Evolutionary conservation across 1,140 invertebrate genomes (phyloP).

Genomic region (Bombus affinis): DNA sequence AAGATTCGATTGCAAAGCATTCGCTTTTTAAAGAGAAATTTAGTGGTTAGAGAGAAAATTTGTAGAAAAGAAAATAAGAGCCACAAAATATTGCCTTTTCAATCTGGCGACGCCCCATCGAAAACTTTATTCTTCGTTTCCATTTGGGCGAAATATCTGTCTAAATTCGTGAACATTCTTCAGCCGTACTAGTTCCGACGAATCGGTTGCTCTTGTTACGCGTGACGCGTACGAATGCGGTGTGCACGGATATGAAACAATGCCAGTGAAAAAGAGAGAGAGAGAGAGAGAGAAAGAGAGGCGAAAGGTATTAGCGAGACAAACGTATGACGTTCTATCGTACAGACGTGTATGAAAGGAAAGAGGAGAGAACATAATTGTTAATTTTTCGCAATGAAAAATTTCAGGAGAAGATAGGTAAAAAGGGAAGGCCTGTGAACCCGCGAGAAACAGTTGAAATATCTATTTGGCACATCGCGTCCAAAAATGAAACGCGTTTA

Average conservation of each 20-base stretch:
- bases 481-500: conserved; percentile 10
- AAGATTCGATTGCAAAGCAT: conserved; percentile 45
- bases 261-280: too few species aligned
- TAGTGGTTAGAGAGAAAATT: background rate
- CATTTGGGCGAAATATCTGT: background rate
- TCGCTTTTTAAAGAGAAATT: conserved; percentile 18
- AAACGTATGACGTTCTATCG: conserved; percentile 8
- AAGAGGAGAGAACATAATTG: background rate
- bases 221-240: background rate
- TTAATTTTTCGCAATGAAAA: background rate
- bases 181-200: conserved; percentile 32
- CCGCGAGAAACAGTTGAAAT: conserved; percentile 18
- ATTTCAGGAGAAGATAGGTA: too few species aligned
- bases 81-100: conserved; percentile 25
- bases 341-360: background rate
- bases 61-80: background rate
- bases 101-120: conserved; percentile 12
- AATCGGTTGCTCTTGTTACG: conserved; percentile 36
- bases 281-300: background rate
- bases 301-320: too few species aligned
- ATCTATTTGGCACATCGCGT: conserved; percentile 21
- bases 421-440: background rate
- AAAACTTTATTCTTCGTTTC: background rate
- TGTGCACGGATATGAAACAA: background rate
- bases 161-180: conserved; percentile 40